Base-by-base conservation (phyloP, 2,113 vertebrate species). In the Piliocolobus tephrosceles region DNA sequence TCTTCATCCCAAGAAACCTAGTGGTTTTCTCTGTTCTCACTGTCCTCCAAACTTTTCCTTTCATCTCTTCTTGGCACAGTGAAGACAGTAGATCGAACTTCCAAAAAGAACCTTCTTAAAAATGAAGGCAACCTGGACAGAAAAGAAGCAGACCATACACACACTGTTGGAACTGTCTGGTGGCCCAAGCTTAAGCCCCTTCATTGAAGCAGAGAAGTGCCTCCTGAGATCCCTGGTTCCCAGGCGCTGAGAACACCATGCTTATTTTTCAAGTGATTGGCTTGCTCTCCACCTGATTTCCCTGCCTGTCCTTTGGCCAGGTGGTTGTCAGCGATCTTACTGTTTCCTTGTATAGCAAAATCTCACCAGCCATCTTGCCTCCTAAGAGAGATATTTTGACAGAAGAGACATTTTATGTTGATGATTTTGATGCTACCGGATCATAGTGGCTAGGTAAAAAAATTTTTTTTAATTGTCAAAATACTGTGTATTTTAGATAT, bases 61-160 rank as follows among this genome's bases (percentile, higher is more conserved):
- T 78, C 32, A 68, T 93, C 93, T 91, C 89, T 95, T 92, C 52
- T 88, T 93, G 85, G 43, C 52, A 83, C n/a, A 43, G 43, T 78
- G 61, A 47, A 91, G 32, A 50, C 43, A 68, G 43, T 70, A 91
- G 45, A 89, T 79, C 68, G 72, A 87, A 45, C 17, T 92, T 73
- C 83, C 13, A 47, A 89, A 91, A 66, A 83, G 35, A 88, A 61
- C 35, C 73, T 95, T 61, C 57, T 81, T 88, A 18, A 91, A 96
- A 86, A 83, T 1, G 43, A 88, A 92, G 57, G 80, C 45, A 88
- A 38, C 22, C 12, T 43, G 55, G 45, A n/a, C 11, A 68, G 73
- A 75, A 95, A 88, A 93, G 82, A 79, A 79, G 55, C 87, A 70
- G 38, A 84, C 81, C 40, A 32, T 35, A 78, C 13, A 8, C 45